phyloP scores from a whole-genome alignment of 2,113 vertebrate genomes.

The Rhombomys opimus region DNA sequence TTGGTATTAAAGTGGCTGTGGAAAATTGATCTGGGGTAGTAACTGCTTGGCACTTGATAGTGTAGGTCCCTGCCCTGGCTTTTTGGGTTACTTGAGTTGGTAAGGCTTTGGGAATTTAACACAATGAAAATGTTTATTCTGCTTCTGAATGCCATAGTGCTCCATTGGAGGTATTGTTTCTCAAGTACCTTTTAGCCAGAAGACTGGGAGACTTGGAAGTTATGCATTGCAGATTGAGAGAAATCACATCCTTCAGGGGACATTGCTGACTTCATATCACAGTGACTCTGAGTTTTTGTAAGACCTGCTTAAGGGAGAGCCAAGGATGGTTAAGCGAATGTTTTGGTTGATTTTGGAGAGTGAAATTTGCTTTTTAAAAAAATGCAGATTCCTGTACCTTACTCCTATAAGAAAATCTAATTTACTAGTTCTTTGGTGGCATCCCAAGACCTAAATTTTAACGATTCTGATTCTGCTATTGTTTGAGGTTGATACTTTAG shows the following conservation, averaged over 20 bases:
- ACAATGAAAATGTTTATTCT: slow-evolving; percentile 33
- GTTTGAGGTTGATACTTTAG: background rate
- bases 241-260: background rate
- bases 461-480: background rate
- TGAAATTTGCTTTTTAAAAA: background rate
- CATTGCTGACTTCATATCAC: background rate
- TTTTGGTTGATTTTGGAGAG: background rate
- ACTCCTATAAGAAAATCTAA: background rate
- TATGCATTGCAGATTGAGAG: background rate
- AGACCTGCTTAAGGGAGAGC: background rate
- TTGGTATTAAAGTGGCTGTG: background rate
- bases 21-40: background rate
- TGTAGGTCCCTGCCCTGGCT: background rate
- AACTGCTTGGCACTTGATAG: background rate
- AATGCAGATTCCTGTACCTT: background rate
- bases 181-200: background rate
- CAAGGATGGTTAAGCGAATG: background rate
- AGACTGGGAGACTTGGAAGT: slow-evolving; percentile 13
- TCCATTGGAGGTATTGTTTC: background rate
- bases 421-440: slow-evolving; percentile 5
- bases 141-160: background rate
- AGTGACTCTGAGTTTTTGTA: slow-evolving; percentile 29
- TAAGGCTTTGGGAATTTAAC: slow-evolving; percentile 35
- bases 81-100: slow-evolving; percentile 15
- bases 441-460: background rate